phyloP scores from a whole-genome alignment of 2,888 invertebrate species.

The Drosophila mercatorum region DNA sequence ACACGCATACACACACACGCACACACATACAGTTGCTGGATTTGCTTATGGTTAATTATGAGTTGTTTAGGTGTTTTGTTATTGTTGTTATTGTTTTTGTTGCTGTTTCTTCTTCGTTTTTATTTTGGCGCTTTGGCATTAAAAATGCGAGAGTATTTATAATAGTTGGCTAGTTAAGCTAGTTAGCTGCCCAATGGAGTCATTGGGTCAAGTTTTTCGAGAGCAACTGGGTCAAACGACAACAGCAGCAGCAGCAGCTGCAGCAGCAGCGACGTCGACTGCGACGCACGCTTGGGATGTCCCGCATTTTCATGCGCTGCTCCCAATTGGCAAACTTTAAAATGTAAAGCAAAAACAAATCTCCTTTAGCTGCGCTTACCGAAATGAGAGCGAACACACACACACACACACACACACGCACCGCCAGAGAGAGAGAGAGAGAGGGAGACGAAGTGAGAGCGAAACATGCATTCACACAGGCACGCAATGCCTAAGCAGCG shows the following conservation, averaged over 20 bases:
- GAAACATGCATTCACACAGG: slow-evolving; percentile 30
- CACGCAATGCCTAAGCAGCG: slow-evolving; percentile 33
- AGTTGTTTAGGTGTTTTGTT: slow-evolving; percentile 55
- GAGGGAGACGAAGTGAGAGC: background rate
- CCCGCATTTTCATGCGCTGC: slow-evolving; percentile 62
- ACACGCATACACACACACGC: background rate
- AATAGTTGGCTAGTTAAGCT: slow-evolving; percentile 50
- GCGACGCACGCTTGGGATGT: slow-evolving; percentile 69
- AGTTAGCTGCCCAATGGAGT: slow-evolving; percentile 77
- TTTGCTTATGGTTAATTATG: slow-evolving; percentile 61
- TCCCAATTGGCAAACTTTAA: slow-evolving; percentile 52
- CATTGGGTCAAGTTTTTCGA: slow-evolving; percentile 82
- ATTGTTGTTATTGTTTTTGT: background rate
- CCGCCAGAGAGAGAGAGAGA: background rate
- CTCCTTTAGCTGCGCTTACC: slow-evolving; percentile 49
- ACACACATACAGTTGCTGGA: slow-evolving; percentile 7
- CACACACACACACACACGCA: slow-evolving; percentile 22
- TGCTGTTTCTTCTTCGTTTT: background rate
- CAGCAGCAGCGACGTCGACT: slow-evolving; percentile 20
- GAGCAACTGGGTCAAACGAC: slow-evolving; percentile 80
- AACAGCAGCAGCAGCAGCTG: background rate
- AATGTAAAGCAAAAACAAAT: slow-evolving; percentile 36
- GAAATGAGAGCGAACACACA: slow-evolving; percentile 64
- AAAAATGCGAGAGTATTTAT: slow-evolving; percentile 42
- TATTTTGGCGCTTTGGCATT: slow-evolving; percentile 39